Conservation (phyloP, 1,140 invertebrate species). For the Drosophila novamexicana region DNA sequence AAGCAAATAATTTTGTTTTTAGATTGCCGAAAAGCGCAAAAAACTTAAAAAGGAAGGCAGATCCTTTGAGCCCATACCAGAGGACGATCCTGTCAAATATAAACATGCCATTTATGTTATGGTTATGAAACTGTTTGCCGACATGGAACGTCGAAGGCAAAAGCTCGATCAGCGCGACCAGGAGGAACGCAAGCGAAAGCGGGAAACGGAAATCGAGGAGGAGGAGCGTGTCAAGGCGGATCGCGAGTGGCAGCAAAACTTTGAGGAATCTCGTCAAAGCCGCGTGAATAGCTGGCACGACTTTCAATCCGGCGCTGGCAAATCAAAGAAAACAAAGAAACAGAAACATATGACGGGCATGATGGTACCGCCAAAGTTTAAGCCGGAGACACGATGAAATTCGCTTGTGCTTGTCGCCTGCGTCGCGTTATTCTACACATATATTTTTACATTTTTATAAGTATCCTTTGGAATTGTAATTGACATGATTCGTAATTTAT, state of each 20-base stretch:
- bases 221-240: constrained; percentile 95
- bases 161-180: constrained; percentile 94
- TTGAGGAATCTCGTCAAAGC: constrained; percentile 98
- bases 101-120: constrained; percentile 98
- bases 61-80: constrained; percentile 90
- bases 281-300: constrained; percentile 98
- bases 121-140: constrained; percentile 99
- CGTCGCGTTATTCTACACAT: constrained; percentile 56
- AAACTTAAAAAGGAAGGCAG: constrained; percentile 97
- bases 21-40: constrained; percentile 97
- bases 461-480: constrained; percentile 69
- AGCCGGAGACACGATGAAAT: constrained; percentile 95
- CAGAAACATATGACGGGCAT: constrained; percentile 88
- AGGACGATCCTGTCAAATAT: constrained; percentile 97
- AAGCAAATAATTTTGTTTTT: constrained; percentile 8
- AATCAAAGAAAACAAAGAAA: constrained; percentile 90
- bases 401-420: constrained; percentile 1
- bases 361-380: constrained; percentile 97
- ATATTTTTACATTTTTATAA: constrained; percentile 72
- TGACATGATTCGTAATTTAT: constrained; percentile 67
- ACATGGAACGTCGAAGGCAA: constrained; percentile 95
- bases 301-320: constrained; percentile 91
- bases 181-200: constrained; percentile 97
- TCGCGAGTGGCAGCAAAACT: constrained; percentile 99
- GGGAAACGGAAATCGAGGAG: constrained; percentile 96